These are phyloP conservation scores for Capitulum mitella DNA, from an alignment of 2,888 invertebrate genomes.

Conservation along the genomic window DNA sequence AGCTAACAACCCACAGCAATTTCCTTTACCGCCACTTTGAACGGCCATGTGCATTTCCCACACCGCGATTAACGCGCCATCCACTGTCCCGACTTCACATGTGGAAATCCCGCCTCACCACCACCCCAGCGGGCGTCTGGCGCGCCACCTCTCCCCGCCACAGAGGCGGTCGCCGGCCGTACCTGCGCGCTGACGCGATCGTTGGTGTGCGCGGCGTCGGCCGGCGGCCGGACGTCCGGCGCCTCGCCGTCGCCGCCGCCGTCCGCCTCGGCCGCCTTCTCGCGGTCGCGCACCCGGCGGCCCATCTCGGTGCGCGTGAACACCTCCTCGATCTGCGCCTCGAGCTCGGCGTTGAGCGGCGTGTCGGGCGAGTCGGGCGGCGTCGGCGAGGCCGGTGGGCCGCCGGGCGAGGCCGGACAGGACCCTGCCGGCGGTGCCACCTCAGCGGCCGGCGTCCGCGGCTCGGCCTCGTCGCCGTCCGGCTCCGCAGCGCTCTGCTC, in stretches of 20 bases:
- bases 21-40: too few relatives aligned
- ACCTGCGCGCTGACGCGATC: too few relatives aligned
- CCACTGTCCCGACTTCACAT: too few relatives aligned
- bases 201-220: too few relatives aligned
- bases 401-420: neutral
- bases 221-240: neutral
- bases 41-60: too few relatives aligned
- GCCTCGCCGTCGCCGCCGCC: neutral
- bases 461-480: neutral
- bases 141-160: too few relatives aligned
- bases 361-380: neutral
- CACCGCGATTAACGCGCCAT: too few relatives aligned
- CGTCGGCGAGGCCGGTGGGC: neutral
- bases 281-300: neutral
- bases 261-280: neutral
- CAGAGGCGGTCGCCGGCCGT: too few relatives aligned
- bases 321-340: slow-evolving; percentile 15
- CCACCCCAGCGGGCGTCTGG: too few relatives aligned
- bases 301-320: slow-evolving; percentile 19
- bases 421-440: neutral
- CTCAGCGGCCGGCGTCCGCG: neutral
- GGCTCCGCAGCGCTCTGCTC: neutral
- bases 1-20: too few relatives aligned
- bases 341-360: neutral
- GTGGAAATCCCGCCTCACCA: too few relatives aligned